Percentiles rank a stretch among this genome's conserved stretches.
phyloP scores from a whole-genome alignment of 2,113 vertebrate genomes.

The Malurus alboscapulatus region DNA sequence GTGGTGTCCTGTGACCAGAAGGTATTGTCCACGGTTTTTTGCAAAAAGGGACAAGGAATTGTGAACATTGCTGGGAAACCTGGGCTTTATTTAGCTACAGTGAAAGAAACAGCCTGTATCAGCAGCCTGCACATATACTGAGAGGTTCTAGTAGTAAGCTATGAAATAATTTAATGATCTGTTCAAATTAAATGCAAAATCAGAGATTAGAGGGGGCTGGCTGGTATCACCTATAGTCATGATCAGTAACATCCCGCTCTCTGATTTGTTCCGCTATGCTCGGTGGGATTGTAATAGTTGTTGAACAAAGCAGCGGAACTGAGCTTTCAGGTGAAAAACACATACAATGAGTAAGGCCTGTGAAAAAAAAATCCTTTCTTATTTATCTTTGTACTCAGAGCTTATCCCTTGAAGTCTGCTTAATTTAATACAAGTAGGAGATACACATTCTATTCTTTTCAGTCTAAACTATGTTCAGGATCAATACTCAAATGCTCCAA shows the following conservation, averaged over 20 bases:
- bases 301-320: neutral
- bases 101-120: neutral
- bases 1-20: neutral
- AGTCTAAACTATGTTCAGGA: neutral
- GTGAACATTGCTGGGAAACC: neutral
- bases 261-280: neutral
- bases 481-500: neutral
- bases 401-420: neutral
- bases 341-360: neutral
- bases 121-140: neutral
- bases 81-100: neutral
- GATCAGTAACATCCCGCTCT: rapidly evolving
- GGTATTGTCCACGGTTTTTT: neutral
- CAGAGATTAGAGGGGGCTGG: neutral
- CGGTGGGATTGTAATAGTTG: neutral
- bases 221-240: neutral
- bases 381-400: neutral
- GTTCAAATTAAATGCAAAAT: neutral
- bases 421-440: neutral
- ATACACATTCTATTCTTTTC: neutral
- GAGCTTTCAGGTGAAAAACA: neutral
- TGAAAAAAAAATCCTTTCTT: neutral
- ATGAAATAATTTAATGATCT: neutral
- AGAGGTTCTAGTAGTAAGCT: neutral
- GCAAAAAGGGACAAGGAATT: neutral